phyloP scores from a whole-genome alignment of 2,113 vertebrate species.

The Procavia capensis region DNA sequence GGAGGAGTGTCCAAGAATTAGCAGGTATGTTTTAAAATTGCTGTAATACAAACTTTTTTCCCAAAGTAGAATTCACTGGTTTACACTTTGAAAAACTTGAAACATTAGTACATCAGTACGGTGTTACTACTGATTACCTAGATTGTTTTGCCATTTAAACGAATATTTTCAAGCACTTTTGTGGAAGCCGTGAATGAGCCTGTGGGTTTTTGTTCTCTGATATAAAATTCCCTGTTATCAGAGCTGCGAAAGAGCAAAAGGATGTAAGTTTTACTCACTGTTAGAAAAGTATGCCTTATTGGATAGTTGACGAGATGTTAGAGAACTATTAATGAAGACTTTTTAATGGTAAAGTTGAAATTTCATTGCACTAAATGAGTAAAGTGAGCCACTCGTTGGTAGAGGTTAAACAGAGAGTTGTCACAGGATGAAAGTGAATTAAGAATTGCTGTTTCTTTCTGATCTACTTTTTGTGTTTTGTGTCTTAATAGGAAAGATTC shows the following conservation, averaged over 20 bases:
- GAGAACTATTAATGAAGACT: not conserved
- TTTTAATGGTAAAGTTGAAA: not conserved
- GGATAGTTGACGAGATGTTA: not conserved
- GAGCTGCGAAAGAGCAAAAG: constrained; percentile 2
- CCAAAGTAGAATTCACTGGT: not conserved
- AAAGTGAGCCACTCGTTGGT: not conserved
- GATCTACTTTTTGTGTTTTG: not conserved
- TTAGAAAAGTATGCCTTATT: not conserved
- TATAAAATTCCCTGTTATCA: constrained; percentile 1
- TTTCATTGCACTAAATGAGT: not conserved
- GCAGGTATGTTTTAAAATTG: not conserved
- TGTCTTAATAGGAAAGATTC: not conserved
- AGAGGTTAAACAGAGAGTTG: not conserved
- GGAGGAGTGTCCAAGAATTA: not conserved
- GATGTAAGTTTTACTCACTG: not conserved
- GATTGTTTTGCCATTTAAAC: constrained; percentile 17
- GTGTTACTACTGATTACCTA: not conserved
- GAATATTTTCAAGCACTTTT: not conserved
- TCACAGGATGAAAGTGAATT: not conserved
- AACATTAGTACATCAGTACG: not conserved
- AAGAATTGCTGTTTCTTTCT: not conserved
- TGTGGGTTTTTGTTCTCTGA: not conserved
- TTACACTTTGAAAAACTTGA: not conserved
- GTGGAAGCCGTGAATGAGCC: not conserved
- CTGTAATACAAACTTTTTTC: not conserved